Evolutionary conservation across 35 echinoderm and acorn worm species (phyloP), one percentile per base, ranked within the genome.

Genomic region (Heliocidaris erythrogramma): DNA sequence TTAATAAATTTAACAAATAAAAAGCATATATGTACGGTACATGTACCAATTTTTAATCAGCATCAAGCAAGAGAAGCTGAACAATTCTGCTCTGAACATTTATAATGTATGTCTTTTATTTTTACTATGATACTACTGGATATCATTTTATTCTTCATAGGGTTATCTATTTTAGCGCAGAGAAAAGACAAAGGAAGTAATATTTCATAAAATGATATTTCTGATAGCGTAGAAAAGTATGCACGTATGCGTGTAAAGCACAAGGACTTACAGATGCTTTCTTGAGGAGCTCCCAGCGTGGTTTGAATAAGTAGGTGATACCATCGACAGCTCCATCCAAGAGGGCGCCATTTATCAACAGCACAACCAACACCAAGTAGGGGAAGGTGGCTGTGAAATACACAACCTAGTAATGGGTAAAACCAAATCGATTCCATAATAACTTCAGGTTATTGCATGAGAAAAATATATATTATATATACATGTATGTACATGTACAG

Each of bases 341-440:
- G 48, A 97, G 95, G 29, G 96, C 59, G 13, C 98, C 97, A 32
- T 94, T 95, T 48, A 97, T 95, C 4, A 99, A 49, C 31, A 99
- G 95, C 27, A 96, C 94, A 52, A 94, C 8, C 7, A 99, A 90
- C 1, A 99, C 94, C n/a, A 97, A 7, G 65, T 99, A 99, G 0
- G 98, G 98, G 92, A 99, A 99, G 2, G 94, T 95, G 2, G 97
- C 98, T 24, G 98, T 99, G 94, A 99, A 96, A 88, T 99, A 99
- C 27, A 99, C 98, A 35, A 99, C 97, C 98, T 99, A 56, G 11
- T 30, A 35, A 88, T 78, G 65, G 21, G 65, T 21, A 78, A 78
- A 5, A 9, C 86, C 59, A 30, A 85, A 35, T 48, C 5, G 35
- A 94, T 86, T 8, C 31, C 42, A n/a, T 6, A 85, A 49, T 88